Conservation (phyloP, 1,140 invertebrate species). For the Aphelenchoides avenae region DNA sequence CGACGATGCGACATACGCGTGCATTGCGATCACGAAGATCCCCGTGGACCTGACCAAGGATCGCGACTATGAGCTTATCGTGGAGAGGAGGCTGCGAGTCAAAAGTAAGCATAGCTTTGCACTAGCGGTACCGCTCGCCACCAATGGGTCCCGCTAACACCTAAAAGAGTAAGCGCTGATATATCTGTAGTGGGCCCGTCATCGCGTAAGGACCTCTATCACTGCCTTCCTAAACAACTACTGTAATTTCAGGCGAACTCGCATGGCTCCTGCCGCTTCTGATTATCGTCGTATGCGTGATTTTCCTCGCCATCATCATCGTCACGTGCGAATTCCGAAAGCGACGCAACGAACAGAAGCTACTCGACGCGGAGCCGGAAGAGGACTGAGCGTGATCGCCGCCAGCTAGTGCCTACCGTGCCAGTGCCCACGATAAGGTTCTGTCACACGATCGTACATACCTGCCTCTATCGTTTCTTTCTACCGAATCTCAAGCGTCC, state of each 20-base stretch:
- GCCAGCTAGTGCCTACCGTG: too few species aligned
- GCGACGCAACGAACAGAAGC: constrained; percentile 24
- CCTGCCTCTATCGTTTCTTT: too few species aligned
- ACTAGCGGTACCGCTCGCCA: not conserved
- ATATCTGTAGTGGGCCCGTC: not conserved
- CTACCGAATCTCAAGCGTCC: too few species aligned
- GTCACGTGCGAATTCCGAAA: constrained; percentile 34
- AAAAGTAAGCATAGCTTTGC: constrained; percentile 21
- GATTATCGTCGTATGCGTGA: constrained; percentile 21
- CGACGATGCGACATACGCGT: constrained; percentile 31
- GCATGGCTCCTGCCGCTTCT: constrained; percentile 29
- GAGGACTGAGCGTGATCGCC: constrained; percentile 22
- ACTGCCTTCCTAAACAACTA: too few species aligned
- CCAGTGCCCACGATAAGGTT: too few species aligned
- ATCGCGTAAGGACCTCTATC: too few species aligned
- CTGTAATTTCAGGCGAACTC: constrained; percentile 22
- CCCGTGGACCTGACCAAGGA: constrained; percentile 5
- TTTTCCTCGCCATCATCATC: constrained; percentile 26
- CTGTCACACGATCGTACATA: too few species aligned
- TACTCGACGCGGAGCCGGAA: constrained; percentile 9
- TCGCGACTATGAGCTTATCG: constrained; percentile 9
- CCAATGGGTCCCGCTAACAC: not conserved
- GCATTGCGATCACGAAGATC: constrained; percentile 13
- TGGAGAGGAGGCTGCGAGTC: constrained; percentile 28
- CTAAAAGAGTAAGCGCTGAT: not conserved